Evolutionary conservation across 2,113 vertebrate species (phyloP), one percentile per base, ranked within the genome.

Genomic region (Sisor rabdophorus): DNA sequence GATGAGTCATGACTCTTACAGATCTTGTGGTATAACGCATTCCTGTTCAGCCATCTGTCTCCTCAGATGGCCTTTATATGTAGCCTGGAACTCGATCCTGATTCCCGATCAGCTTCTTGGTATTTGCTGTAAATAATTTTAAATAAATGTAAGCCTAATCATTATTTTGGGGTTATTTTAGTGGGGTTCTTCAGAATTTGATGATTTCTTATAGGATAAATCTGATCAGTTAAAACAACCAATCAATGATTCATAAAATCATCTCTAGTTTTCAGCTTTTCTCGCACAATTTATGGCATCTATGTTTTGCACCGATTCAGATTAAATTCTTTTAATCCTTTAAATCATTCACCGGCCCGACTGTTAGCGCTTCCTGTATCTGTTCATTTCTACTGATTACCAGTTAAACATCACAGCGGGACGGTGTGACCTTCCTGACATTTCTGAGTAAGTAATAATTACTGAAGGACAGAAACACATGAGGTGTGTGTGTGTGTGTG

Each of bases 361-460:
- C 24, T 48, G 55, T 60, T 60, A 58, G 47, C 56, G 22, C 56
- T n/a, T 60, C 36, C 71, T 73, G 56, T 48, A 59, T 73, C 10
- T 61, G 22, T 60, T 73, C 26, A n/a, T 50, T 26, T 52, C 36
- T 7, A 50, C 40, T 11, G 11, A 59, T 36, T 61, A 11, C 71
- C n/a, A 48, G 56, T 50, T 73, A 16, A 73, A 56, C 11, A 48
- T n/a, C 71, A 61, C 71, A 61, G 71, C 7, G 4, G 71, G 71
- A 61, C 20, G 44, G 17, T 20, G 58, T 61, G 71, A 73, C 71
- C 71, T 50, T 73, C 44, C 44, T 22, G 56, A 61, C 36, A 16
- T 73, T 50, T 56, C 71, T 61, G 56, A 61, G 24, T 59, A 54
- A 60, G 71, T 73, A 44, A 73, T 61, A 73, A 73, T 73, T 73